Base-by-base conservation (phyloP, 2,113 vertebrate species). In the Leuciscus idus region DNA sequence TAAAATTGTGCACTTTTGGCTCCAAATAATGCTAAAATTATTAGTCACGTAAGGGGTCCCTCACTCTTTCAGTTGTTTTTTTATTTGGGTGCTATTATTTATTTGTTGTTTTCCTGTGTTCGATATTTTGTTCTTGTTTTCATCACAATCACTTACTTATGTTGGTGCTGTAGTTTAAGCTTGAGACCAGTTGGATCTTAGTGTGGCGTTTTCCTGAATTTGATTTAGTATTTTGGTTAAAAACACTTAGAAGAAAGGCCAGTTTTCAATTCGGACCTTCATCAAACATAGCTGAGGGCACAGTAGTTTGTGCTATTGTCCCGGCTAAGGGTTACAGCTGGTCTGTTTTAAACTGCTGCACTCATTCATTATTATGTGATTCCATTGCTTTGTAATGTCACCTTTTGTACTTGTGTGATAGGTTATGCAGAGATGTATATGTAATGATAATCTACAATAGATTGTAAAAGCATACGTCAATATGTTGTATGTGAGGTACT, bases 321-420 rank as follows among this genome's bases (percentile, higher is more conserved):
- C 13, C 55, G n/a, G 23, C 61, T 80, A 30, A 59, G 66, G 55
- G 46, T 57, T 70, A 73, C 62, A 83, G 48, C 85, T 89, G 87
- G 66, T 72, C 48, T 36, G 76, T 74, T 87, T 80, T 68, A 82
- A 84, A 81, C 43, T 72, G 6, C 83, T 66, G 77, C 86, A 70
- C 30, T 79, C 4, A 50, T 13, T 84, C 43, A 72, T 84, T 46
- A 59, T 30, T 72, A 30, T 76, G 75, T 76, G 82, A 46, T 66
- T 85, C 43, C 64, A 85, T 84, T 87, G 64, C 75, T 87, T 88
- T 90, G 85, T 88, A 70, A 83, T 75, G 68, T 52, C 11, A 85
- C 39, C 8, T 57, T 6, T 21, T 87, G 50, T 78, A 81, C 50
- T 76, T 88, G 66, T 85, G 33, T 86, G 64, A 43, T 28, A 78